Conservation (phyloP, 1,140 invertebrate species). For the Idris sp. region DNA sequence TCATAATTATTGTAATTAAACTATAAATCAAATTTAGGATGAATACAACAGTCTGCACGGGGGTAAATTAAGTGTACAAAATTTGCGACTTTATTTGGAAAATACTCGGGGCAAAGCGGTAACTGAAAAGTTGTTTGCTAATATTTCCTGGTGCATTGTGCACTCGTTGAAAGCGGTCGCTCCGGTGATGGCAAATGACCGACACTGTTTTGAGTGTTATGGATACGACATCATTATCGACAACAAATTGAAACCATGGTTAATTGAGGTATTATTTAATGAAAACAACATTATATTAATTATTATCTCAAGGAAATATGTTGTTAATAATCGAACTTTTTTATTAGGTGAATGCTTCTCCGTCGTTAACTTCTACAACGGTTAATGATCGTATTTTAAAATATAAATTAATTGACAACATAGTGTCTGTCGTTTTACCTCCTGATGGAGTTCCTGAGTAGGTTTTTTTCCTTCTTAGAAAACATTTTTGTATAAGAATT, state of each 20-base stretch:
- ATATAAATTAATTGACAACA: slow-evolving; percentile 96
- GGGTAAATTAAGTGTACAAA: slow-evolving; percentile 95
- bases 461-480: no score
- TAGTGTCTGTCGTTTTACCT: slow-evolving; percentile 93
- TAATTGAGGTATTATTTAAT: slow-evolving; percentile 87
- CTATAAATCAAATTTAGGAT: no score
- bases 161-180: slow-evolving; percentile 89
- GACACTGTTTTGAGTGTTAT: slow-evolving; percentile 91
- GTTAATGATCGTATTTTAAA: slow-evolving; percentile 97
- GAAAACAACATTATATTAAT: no score
- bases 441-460: slow-evolving; percentile 93
- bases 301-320: no score
- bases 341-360: slow-evolving; percentile 94
- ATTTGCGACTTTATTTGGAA: slow-evolving; percentile 93
- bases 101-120: slow-evolving; percentile 93
- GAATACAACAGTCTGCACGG: slow-evolving; percentile 97
- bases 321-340: background rate
- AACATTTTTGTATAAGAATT: no score
- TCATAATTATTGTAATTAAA: no score
- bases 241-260: slow-evolving; percentile 90
- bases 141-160: slow-evolving; percentile 93
- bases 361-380: slow-evolving; percentile 95
- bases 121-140: slow-evolving; percentile 89
- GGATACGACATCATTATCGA: slow-evolving; percentile 94
- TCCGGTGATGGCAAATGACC: slow-evolving; percentile 86